Evolutionary conservation across 2,888 invertebrate species (phyloP).

Genomic region (Apotomis capreana): DNA sequence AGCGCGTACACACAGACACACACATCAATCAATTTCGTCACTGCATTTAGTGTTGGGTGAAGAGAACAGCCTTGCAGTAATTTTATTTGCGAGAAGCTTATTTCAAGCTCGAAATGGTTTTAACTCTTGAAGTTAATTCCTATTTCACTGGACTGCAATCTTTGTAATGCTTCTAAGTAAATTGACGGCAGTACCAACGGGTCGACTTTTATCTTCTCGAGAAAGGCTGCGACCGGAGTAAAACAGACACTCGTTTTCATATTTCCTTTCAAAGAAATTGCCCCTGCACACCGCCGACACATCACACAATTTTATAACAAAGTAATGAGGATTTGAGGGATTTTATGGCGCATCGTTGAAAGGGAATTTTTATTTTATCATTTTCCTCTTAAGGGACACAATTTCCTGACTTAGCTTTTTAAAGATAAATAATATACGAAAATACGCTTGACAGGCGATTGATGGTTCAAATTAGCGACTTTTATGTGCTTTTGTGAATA

Average conservation of each 20-base stretch:
- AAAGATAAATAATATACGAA: not conserved
- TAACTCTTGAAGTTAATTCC: slow-evolving; percentile 11
- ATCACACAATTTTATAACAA: slow-evolving; percentile 9
- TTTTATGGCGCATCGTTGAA: not conserved
- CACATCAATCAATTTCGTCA: too few relatives aligned
- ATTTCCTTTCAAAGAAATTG: slow-evolving; percentile 13
- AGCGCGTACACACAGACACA: too few relatives aligned
- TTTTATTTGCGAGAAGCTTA: not conserved
- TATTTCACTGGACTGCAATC: slow-evolving; percentile 20
- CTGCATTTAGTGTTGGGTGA: too few relatives aligned
- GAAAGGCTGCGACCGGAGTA: slow-evolving; percentile 3
- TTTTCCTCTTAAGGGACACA: not conserved
- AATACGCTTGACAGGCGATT: not conserved
- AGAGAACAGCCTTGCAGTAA: too few relatives aligned
- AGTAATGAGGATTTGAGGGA: not conserved
- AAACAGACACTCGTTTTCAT: slow-evolving; percentile 9
- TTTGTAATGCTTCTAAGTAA: slow-evolving; percentile 39
- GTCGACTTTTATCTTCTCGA: slow-evolving; percentile 19
- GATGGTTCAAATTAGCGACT: too few relatives aligned
- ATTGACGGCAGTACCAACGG: slow-evolving; percentile 30
- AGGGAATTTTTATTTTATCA: not conserved
- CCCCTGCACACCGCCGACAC: not conserved
- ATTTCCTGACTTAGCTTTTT: not conserved
- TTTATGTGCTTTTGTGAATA: too few relatives aligned
- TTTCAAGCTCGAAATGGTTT: not conserved